Base-by-base conservation (phyloP, 2,113 vertebrate genomes). In the Rattus rattus region DNA sequence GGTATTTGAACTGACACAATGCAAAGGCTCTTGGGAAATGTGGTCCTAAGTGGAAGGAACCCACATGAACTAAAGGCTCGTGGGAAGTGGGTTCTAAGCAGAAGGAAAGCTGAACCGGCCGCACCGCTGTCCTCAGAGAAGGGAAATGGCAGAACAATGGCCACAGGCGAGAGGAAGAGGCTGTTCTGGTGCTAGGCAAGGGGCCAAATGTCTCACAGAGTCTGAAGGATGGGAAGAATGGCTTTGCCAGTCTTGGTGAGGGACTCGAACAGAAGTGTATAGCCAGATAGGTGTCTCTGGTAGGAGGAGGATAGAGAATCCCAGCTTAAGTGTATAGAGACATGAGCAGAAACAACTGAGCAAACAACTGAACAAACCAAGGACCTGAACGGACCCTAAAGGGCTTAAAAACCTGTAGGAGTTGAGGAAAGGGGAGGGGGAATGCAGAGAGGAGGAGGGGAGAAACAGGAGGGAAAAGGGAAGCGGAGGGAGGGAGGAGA, bases 201-300 rank as follows among this genome's bases (percentile, higher is more conserved):
- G 36, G 43, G 9, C 9, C 0, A 0, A 28, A 4, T 0, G 5
- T 61, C 13, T 63, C 1, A 0, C 7, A 5, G n/a, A 22, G 61
- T 22, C 3, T 0, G 0, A 19, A 30, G 30, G 12, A 0, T 16
- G 19, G 56, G 49, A n/a, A 65, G 10, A 11, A 17, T 13, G 72
- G 16, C n/a, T 1, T 17, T 9, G 9, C 26, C 43, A n/a, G n/a
- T 59, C 65, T 61, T 0, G 0, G 10, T 24, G 47, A 72, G 56
- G 2, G 5, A 70, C 22, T 43, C 52, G n/a, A 59, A 11, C n/a
- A 56, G n/a, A 83, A 56, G 67, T 13, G 10, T 16, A 8, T 14
- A 49, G 43, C 33, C 69, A 77, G 43, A 12, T 2, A 14, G 39
- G 54, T 83, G 36, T 7, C 54, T n/a, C 2, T 2, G 61, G 77